These are phyloP conservation scores for Pseudomugil tenellus DNA, from an alignment of 2,797 vertebrate species.

Conservation along the genomic window DNA sequence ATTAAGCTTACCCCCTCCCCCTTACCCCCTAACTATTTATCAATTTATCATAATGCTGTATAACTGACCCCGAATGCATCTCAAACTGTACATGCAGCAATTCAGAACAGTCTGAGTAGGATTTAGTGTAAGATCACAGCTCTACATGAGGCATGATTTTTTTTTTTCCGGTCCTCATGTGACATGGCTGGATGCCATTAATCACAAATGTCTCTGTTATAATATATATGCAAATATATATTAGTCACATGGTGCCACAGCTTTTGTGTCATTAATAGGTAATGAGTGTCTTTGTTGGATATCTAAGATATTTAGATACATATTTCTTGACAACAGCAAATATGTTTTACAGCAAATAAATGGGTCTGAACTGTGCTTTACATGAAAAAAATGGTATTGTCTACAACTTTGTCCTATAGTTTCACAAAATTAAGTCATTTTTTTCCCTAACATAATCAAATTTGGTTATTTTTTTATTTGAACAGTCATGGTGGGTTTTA, in stretches of 20 bases:
- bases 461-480: neutral
- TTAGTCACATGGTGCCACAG: slow-evolving; percentile 83
- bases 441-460: neutral
- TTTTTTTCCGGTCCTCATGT: slow-evolving; percentile 66
- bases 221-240: slow-evolving; percentile 86
- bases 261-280: slow-evolving; percentile 85
- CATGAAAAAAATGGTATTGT: too few species aligned
- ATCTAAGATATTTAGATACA: slow-evolving; percentile 63
- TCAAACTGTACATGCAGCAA: slow-evolving; percentile 9
- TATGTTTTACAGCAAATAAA: slow-evolving; percentile 19
- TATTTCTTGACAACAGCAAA: slow-evolving; percentile 56
- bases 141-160: slow-evolving; percentile 49
- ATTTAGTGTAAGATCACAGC: slow-evolving; percentile 14
- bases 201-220: slow-evolving; percentile 85
- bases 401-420: too few species aligned
- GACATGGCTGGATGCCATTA: slow-evolving; percentile 81
- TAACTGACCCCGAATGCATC: slow-evolving; percentile 6
- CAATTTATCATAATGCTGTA: slow-evolving; percentile 10
- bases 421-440: neutral
- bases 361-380: slow-evolving; percentile 16
- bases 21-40: slow-evolving; percentile 13
- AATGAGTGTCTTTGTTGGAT: slow-evolving; percentile 75
- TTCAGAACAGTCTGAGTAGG: slow-evolving; percentile 4
- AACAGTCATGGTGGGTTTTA: neutral
- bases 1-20: slow-evolving; percentile 8